Evolutionary conservation across 2,888 invertebrate genomes (phyloP), one percentile per base, ranked within the genome.

Genomic region (Buathra laborator): DNA sequence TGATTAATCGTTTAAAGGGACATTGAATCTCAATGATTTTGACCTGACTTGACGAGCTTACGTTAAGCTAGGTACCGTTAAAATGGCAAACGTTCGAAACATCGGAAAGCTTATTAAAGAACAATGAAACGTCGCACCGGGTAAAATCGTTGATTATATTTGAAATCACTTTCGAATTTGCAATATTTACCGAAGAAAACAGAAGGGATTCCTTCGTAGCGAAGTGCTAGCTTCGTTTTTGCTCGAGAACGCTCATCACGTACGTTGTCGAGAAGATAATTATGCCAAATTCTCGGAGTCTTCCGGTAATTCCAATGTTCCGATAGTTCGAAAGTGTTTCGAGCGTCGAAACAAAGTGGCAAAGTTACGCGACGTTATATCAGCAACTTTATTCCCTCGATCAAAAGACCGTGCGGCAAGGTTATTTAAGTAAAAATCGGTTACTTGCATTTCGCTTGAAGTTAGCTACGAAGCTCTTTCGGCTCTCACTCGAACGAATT

Each of bases 341-440:
- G 43, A 71, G 29, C 16, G 14, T 43, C 32, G 29, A 32, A 3
- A 37, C n/a, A 44, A 53, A 62, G 71, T 6, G 24, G 14, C 37
- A 37, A 51, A 53, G 5, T 66, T 12, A 10, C 16, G 24, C 43
- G 43, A 14, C 64, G 6, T 53, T 9, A 6, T 6, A 66, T 24
- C 3, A 29, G 4, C 37, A 19, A 43, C 10, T n/a, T 77, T 56
- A 48, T 56, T 56, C 51, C 51, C n/a, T 44, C 12, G 14, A 67
- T 44, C 46, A 14, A 67, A 81, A 68, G 48, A 46, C 29, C 24
- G 46, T 71, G 24, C 19, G 16, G 29, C 76, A 76, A 76, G 76
- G 81, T 81, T 81, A 81, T 76, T 64, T 68, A 64, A 81, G 81
- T 70, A 76, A 29, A 62, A 76, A 64, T 76, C 76, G 44, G 76